Percentiles rank a stretch among this genome's conserved stretches.
Evolutionary conservation across 2,113 vertebrate genomes (phyloP).

Genomic region (Pithys albifrons): DNA sequence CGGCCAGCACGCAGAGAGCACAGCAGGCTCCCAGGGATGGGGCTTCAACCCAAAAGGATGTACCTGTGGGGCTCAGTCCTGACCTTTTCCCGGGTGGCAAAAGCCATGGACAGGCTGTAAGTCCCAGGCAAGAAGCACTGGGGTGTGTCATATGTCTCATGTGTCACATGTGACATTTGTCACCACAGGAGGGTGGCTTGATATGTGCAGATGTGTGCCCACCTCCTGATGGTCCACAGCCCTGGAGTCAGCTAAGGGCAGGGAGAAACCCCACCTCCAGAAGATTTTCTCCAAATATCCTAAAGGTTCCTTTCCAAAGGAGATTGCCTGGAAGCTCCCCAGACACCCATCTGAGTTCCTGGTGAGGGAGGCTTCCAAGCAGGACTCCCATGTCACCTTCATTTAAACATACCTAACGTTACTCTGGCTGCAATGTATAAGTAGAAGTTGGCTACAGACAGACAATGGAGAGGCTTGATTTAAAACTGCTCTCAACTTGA

Average conservation of each 20-base stretch:
- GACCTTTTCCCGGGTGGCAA: background rate
- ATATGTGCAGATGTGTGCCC: background rate
- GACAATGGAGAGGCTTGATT: background rate
- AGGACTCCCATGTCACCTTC: background rate
- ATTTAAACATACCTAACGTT: background rate
- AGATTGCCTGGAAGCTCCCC: background rate
- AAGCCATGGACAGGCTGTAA: background rate
- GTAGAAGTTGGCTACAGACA: background rate
- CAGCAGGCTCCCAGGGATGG: background rate
- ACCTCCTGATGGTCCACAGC: background rate
- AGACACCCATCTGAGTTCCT: background rate
- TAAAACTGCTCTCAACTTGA: background rate
- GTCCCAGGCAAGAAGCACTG: background rate
- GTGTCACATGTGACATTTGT: background rate
- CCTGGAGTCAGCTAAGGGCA: background rate
- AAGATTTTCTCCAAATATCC: background rate
- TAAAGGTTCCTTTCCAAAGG: background rate
- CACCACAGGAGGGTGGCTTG: background rate
- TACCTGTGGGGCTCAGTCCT: background rate
- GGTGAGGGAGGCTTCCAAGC: background rate
- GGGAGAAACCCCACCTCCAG: background rate
- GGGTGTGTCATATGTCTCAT: background rate
- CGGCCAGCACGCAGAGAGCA: rapidly evolving
- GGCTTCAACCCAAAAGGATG: background rate
- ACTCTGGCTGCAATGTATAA: rapidly evolving